These are phyloP conservation scores for Notolepis coatsorum DNA, from an alignment of 2,797 vertebrate species.

Conservation along the genomic window DNA sequence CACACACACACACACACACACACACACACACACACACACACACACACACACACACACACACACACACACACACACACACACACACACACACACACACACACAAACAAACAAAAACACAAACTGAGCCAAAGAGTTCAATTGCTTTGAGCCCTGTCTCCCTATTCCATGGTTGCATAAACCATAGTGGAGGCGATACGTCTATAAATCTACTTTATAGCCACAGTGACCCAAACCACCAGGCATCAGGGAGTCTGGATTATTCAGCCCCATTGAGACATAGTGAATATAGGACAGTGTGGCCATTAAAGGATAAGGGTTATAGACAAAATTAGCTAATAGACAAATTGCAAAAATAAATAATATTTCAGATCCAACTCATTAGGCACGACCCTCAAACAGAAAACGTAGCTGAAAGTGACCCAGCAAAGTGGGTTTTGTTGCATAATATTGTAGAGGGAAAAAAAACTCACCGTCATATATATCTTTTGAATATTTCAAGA, in stretches of 20 bases:
- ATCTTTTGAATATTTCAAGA: no score
- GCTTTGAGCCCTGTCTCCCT: background rate
- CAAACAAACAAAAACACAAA: no score
- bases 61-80: slow-evolving; percentile 1
- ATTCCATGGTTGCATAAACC: slow-evolving; percentile 25
- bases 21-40: slow-evolving; percentile 1
- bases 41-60: background rate
- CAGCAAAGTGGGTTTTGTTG: no score
- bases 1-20: background rate
- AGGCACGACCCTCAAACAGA: no score
- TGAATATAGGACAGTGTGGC: background rate
- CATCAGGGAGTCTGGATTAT: slow-evolving; percentile 41
- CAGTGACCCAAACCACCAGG: slow-evolving; percentile 26
- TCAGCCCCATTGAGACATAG: slow-evolving; percentile 13
- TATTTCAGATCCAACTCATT: no score
- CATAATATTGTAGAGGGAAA: no score
- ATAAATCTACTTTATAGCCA: slow-evolving; percentile 42
- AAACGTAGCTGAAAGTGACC: no score
- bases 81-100: background rate
- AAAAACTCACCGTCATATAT: no score
- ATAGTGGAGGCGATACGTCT: slow-evolving; percentile 10
- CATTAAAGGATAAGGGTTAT: background rate
- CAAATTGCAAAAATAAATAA: no score
- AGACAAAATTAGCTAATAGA: background rate
- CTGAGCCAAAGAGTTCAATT: no score